Evolutionary conservation across 2,797 vertebrate species (phyloP), one percentile per base, ranked within the genome.

Genomic region (Botia kubotai): DNA sequence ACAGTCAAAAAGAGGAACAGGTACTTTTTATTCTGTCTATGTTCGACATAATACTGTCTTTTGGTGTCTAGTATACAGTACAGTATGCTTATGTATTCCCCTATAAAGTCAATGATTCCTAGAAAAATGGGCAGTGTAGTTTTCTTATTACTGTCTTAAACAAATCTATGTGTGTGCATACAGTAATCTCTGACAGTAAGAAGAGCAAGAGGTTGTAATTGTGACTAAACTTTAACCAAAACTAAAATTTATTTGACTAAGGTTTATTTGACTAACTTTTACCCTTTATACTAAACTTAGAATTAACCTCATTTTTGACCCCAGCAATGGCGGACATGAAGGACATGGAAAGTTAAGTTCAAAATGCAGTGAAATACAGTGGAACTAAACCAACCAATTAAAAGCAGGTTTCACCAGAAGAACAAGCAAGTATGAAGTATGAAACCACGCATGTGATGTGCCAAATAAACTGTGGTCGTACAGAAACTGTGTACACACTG

Each of bases 211-310:
- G 23, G 1, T 10, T 68, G 5, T 29, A 17, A 29, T 58, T 77
- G 60, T 48, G 52, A 46, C 70, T 39, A 1, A 72, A 79, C 68
- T 72, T 79, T 39, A 71, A 36, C 76, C 43, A 63, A 23, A 52
- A 36, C 43, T 21, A 46, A 58, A 69, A 4, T 39, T 4, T 39
- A 39, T 39, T 39, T 39, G 6, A 39, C 39, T 7, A 39, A 39
- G 39, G 39, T 39, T 39, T 39, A 39, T 39, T 7, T 39, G 39
- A 39, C 39, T 39, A 39, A 39, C 39, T 4, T 39, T 39, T 39
- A 43, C 26, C 43, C 55, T 71, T 52, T 1, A 33, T 7, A 8
- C 39, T 43, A 43, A 43, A 62, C 17, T 69, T 29, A 21, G 14
- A 43, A 26, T n/a, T 23, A 57, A 68, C 23, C 8, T 33, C 21